A percentile compares a stretch with the other conserved stretches of the same genome.
These are phyloP conservation scores for Euwallacea fornicatus DNA, from an alignment of 1,140 invertebrate species.

Conservation along the genomic window DNA sequence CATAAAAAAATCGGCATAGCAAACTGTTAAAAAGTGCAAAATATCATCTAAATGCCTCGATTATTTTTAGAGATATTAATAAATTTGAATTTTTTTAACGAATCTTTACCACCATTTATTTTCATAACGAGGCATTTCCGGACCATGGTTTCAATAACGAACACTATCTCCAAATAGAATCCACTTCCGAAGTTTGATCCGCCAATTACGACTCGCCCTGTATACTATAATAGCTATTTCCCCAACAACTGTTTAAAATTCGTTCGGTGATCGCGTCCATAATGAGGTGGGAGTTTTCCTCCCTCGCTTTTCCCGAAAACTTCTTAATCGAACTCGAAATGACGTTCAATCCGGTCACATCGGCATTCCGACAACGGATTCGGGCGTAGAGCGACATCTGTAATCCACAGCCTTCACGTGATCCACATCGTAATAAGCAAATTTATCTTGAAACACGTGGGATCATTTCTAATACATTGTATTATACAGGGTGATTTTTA, in stretches of 20 bases:
- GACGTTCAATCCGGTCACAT: neutral
- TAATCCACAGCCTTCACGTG: neutral
- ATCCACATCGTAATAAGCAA: neutral
- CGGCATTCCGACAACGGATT: neutral
- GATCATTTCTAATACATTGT: neutral
- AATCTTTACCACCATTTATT: too few species aligned
- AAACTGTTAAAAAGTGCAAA: too few species aligned
- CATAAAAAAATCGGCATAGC: too few species aligned
- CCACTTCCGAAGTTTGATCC: too few species aligned
- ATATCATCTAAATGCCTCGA: too few species aligned
- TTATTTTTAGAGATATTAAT: too few species aligned
- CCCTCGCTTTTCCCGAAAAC: neutral
- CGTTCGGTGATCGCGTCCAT: neutral
- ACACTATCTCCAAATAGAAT: too few species aligned
- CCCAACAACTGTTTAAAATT: neutral
- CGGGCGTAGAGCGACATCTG: neutral
- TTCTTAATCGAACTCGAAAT: conserved; percentile 2
- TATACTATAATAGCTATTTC: neutral
- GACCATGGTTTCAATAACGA: too few species aligned
- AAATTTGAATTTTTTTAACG: too few species aligned
- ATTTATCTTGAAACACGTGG: neutral
- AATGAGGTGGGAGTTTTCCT: neutral
- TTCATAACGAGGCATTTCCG: too few species aligned
- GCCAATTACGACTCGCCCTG: too few species aligned
- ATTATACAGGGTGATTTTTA: too few species aligned